Percentiles rank a stretch among this genome's conserved stretches.
These are phyloP conservation scores for Lophotriccus pileatus DNA, from an alignment of 2,797 vertebrate species.

Conservation along the genomic window DNA sequence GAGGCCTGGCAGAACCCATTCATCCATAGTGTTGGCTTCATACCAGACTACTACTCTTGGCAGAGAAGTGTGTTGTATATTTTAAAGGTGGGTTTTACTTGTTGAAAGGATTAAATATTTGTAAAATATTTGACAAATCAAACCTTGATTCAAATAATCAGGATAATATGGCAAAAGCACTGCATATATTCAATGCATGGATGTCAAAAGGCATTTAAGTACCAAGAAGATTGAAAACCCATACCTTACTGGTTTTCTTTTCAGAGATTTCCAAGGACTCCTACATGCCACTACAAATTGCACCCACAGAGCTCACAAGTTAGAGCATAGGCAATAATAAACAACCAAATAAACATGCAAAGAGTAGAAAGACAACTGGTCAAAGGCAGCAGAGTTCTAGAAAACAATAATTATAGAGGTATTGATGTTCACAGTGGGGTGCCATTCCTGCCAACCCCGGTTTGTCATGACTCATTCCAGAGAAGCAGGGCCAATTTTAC, in stretches of 20 bases:
- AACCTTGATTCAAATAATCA: background rate
- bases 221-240: background rate
- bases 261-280: background rate
- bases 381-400: background rate
- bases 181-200: background rate
- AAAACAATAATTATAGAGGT: slow-evolving; percentile 23
- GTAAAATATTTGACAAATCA: background rate
- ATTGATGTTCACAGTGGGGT: background rate
- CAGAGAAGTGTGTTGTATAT: background rate
- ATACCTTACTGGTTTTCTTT: background rate
- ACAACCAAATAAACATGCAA: background rate
- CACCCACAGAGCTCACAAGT: background rate
- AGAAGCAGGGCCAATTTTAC: slow-evolving; percentile 40
- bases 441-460: background rate
- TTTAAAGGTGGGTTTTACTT: slow-evolving; percentile 5
- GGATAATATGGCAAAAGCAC: background rate
- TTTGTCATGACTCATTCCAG: slow-evolving; percentile 33
- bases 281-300: background rate
- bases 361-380: background rate
- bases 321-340: background rate
- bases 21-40: background rate
- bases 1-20: background rate
- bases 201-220: background rate
- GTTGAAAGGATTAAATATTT: slow-evolving; percentile 9
- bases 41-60: background rate